phyloP scores from a whole-genome alignment of 2,888 invertebrate genomes.

The Sceliomorpha sp. region DNA sequence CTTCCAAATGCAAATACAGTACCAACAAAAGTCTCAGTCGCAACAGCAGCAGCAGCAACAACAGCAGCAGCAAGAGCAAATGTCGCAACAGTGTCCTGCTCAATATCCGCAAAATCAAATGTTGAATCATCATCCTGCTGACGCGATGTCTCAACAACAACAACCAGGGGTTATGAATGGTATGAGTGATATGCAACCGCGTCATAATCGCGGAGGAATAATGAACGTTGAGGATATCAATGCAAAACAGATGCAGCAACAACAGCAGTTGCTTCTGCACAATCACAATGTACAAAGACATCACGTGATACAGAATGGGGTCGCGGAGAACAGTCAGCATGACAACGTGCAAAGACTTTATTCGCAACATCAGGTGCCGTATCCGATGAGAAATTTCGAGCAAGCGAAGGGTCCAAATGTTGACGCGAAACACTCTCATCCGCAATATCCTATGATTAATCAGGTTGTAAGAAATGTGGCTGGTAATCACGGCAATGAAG shows the following conservation, averaged over 20 bases:
- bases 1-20: constrained; percentile 76
- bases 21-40: constrained; percentile 81
- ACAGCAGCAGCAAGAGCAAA: constrained; percentile 70
- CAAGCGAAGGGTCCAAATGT: constrained; percentile 69
- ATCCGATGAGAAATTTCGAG: constrained; percentile 76
- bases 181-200: constrained; percentile 68
- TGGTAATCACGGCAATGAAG: constrained; percentile 68
- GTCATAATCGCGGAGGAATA: constrained; percentile 64
- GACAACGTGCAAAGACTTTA: constrained; percentile 71
- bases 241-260: constrained; percentile 69
- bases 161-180: constrained; percentile 64
- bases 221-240: constrained; percentile 67
- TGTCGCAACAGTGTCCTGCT: constrained; percentile 75
- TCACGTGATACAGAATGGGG: constrained; percentile 69
- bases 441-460: constrained; percentile 69
- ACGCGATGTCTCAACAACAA: constrained; percentile 73
- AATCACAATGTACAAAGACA: constrained; percentile 73
- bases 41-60: constrained; percentile 73
- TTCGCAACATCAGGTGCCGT: constrained; percentile 70
- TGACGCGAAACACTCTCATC: constrained; percentile 64
- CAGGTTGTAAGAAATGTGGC: constrained; percentile 69
- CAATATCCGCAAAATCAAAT: constrained; percentile 73
- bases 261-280: constrained; percentile 68
- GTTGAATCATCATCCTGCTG: constrained; percentile 75
- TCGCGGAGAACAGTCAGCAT: constrained; percentile 62